Conservation (phyloP, 2,113 vertebrate genomes). For the Cathartes aura region DNA sequence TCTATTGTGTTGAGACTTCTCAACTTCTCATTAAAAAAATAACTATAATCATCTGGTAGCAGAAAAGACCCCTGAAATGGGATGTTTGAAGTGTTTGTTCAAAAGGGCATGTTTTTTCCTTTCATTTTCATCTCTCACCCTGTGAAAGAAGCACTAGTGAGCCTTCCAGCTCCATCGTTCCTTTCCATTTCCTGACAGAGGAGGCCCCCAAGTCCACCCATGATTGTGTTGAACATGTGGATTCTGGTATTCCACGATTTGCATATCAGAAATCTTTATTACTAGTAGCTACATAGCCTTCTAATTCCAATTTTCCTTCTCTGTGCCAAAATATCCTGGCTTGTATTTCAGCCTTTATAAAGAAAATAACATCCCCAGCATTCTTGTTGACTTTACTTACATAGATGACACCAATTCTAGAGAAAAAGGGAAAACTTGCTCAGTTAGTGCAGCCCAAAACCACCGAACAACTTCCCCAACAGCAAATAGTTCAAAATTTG, state of each 20-base stretch:
- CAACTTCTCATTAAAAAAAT: neutral
- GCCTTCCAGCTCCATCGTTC: neutral
- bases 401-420: neutral
- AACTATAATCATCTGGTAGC: neutral
- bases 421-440: neutral
- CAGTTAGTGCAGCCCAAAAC: neutral
- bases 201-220: neutral
- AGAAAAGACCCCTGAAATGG: neutral
- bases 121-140: neutral
- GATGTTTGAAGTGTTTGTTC: neutral
- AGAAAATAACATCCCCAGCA: neutral
- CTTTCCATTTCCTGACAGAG: neutral
- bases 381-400: neutral
- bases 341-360: neutral
- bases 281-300: neutral
- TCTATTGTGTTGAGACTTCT: neutral
- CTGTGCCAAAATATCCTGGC: neutral
- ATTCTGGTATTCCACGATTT: neutral
- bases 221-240: neutral
- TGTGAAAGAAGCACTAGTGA: neutral
- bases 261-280: neutral
- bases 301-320: neutral
- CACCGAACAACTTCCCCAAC: neutral
- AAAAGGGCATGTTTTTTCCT: neutral
- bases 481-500: neutral